Base-by-base conservation (phyloP, 1,140 invertebrate genomes). In the Neodiprion pinetum region DNA sequence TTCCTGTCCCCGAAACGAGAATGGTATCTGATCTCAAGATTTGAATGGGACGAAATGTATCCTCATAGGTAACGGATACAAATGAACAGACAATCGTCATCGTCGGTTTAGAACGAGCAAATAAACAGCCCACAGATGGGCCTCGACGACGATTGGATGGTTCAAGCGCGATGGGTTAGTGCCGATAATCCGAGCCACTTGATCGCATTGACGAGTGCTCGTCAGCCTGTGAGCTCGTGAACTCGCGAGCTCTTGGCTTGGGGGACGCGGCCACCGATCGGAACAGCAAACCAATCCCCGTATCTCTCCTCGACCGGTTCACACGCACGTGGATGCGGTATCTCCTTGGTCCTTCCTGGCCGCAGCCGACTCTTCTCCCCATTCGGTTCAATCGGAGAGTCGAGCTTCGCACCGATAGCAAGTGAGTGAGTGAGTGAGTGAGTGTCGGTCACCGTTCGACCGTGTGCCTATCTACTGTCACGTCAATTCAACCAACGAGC, bases 401-500 rank as follows among this genome's bases (percentile, higher is more conserved):
- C 28, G 28, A 40, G 53, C 53, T 61, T 61, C 53, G 53, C 53
- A 61, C 53, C n/a, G 53, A 61, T 61, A 12, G 5, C 28, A 40
- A 40, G 28, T 40, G 28, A 12, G 53, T 61, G 53, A 61, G 53
- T 61, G 53, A 40, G 28, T 40, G 28, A 12, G 53, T 61, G 53
- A 61, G 53, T 61, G 53, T 61, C 53, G n/a, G 53, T 17, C 53
- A 61, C 53, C 53, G 53, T 61, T 61, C 53, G n/a, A 14, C 53
- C 53, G 53, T 7, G 53, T 61, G 9, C 53, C 11, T 61, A 61
- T 17, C 53, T 14, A 9, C 53, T 17, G 53, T 61, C 11, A 61
- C 53, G 53, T 61, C 53, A 61, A 61, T 61, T 61, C 53, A 61
- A 61, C 53, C 53, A 61, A 61, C 53, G 11, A 61, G 11, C 53